A percentile compares a stretch with the other conserved stretches of the same genome.
Conservation (phyloP, 2,888 invertebrate species). For the Clostera curtula region DNA sequence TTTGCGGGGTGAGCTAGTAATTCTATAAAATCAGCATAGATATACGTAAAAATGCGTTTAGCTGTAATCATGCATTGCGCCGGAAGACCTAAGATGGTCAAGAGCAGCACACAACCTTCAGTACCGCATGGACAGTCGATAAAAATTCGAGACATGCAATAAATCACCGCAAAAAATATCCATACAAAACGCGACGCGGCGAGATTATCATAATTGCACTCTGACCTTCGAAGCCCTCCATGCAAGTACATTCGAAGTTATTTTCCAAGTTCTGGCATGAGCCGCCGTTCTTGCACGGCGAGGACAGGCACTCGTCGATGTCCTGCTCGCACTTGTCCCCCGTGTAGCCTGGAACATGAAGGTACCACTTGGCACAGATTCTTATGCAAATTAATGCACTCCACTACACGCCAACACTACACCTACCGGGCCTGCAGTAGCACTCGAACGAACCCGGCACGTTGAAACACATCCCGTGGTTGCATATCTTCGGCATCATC, state of each 20-base stretch:
- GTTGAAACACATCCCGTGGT: constrained; percentile 89
- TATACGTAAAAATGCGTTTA: too few species aligned
- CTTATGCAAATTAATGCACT: constrained; percentile 5
- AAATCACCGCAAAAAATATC: not conserved
- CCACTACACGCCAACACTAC: not conserved
- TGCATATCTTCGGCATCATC: constrained; percentile 78
- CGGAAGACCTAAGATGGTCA: too few species aligned
- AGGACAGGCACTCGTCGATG: constrained; percentile 90
- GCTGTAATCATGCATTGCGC: too few species aligned
- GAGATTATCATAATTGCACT: constrained; percentile 2
- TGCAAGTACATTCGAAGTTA: constrained; percentile 88
- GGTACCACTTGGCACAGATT: constrained; percentile 1
- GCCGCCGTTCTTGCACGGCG: constrained; percentile 88
- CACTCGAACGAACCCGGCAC: constrained; percentile 85
- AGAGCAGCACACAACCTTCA: too few species aligned
- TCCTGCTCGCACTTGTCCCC: constrained; percentile 89
- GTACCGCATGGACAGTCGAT: too few species aligned
- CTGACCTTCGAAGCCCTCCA: constrained; percentile 84
- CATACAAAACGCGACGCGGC: not conserved
- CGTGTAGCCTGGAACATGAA: constrained; percentile 78
- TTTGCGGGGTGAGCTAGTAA: too few species aligned
- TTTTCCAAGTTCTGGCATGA: constrained; percentile 89
- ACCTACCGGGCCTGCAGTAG: constrained; percentile 84
- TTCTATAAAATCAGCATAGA: constrained; percentile 6
- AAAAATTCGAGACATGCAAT: not conserved